Conservation (phyloP, 2,888 invertebrate genomes). For the Lacanobia wlatinum region DNA sequence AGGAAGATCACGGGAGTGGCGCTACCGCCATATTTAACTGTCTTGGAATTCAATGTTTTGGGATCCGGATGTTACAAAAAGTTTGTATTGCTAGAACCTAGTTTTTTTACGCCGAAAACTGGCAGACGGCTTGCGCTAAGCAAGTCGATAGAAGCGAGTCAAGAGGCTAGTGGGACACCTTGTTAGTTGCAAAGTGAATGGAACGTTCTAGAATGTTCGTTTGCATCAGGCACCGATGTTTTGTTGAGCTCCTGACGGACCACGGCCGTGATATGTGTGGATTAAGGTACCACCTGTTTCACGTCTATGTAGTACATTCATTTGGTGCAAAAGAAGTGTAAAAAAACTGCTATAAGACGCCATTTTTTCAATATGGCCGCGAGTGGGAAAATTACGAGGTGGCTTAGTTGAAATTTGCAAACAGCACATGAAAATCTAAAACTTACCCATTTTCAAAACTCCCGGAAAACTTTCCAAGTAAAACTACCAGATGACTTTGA, state of each 20-base stretch:
- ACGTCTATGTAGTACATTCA: neutral
- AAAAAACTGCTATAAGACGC: too few relatives aligned
- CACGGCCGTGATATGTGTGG: too few relatives aligned
- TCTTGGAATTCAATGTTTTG: conserved; percentile 92
- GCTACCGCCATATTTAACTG: conserved; percentile 86
- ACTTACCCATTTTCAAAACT: too few relatives aligned
- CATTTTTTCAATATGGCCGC: too few relatives aligned
- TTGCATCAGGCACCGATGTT: too few relatives aligned
- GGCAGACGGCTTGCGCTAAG: too few relatives aligned
- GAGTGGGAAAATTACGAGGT: too few relatives aligned
- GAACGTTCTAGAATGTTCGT: neutral
- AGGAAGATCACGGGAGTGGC: conserved; percentile 83
- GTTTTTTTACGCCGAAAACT: neutral
- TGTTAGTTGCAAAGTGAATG: neutral
- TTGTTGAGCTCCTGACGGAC: too few relatives aligned
- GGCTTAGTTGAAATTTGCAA: too few relatives aligned
- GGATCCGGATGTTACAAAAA: conserved; percentile 91
- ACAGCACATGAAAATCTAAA: too few relatives aligned
- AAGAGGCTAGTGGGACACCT: neutral
- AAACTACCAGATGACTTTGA: neutral
- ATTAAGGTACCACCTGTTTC: neutral
- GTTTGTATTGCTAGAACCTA: conserved; percentile 71
- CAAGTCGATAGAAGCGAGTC: neutral
- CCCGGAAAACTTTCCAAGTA: too few relatives aligned
- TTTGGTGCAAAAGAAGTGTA: too few relatives aligned